A percentile compares a stretch with the other conserved stretches of the same genome.
Evolutionary conservation across 1,140 invertebrate genomes (phyloP).

Genomic region (Melanaphis sacchari): DNA sequence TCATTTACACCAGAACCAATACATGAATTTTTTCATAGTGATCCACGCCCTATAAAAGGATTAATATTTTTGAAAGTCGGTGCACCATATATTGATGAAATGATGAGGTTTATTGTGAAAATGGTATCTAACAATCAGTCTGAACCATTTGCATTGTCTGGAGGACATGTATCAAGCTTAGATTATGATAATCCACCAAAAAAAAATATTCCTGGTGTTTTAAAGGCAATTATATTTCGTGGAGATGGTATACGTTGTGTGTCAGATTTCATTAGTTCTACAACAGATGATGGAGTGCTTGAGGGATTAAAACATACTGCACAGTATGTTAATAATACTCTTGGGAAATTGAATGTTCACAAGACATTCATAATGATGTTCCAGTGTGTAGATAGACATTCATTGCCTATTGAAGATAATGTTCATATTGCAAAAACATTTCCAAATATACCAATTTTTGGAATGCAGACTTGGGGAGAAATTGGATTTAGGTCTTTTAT

Average conservation of each 20-base stretch:
- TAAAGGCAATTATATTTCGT: conserved; percentile 29
- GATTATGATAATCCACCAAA: conserved; percentile 31
- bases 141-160: conserved; percentile 5
- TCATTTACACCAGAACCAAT: neutral
- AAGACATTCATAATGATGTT: conserved; percentile 35
- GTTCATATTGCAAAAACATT: neutral
- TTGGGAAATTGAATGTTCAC: neutral
- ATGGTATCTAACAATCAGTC: neutral
- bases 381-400: conserved; percentile 37
- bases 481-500: conserved; percentile 20
- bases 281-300: neutral
- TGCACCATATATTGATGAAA: neutral
- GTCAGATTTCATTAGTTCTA: neutral
- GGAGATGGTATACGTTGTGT: conserved; percentile 26
- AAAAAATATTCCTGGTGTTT: conserved; percentile 15
- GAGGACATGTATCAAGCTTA: conserved; percentile 33
- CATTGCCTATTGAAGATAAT: conserved; percentile 12
- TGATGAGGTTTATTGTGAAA: conserved; percentile 4
- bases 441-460: conserved; percentile 36
- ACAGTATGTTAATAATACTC: neutral
- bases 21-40: neutral
- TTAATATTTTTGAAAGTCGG: conserved; percentile 12
- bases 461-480: conserved; percentile 35
- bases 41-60: conserved; percentile 5
- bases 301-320: neutral